These are phyloP conservation scores for Muricea muricata DNA, from an alignment of 92 coral and sea anemone species.

Conservation along the genomic window DNA sequence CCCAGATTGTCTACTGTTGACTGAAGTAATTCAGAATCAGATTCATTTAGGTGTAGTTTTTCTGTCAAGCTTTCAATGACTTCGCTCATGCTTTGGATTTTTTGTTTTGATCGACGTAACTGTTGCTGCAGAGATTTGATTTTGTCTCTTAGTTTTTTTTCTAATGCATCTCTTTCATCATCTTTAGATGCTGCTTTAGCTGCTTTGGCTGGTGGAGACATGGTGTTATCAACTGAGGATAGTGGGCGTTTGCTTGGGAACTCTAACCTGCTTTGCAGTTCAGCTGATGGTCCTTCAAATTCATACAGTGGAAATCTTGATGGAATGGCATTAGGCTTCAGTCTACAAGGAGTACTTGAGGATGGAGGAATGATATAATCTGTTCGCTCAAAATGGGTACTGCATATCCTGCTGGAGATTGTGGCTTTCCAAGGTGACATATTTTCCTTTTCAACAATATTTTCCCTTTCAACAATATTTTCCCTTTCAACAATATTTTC, in stretches of 20 bases:
- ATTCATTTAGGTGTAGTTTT: no score
- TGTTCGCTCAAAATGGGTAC: background rate
- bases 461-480: background rate
- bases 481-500: background rate
- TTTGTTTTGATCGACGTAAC: background rate
- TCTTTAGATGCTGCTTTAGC: background rate
- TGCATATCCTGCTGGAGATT: background rate
- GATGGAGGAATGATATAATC: conserved; percentile 9
- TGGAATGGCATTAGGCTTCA: no score
- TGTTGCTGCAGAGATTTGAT: background rate
- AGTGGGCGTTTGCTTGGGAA: no score
- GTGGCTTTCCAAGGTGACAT: no score
- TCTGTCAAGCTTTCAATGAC: background rate
- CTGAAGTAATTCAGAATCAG: no score
- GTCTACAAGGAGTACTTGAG: background rate
- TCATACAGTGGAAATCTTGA: no score
- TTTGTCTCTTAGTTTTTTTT: background rate
- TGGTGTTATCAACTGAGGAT: no score
- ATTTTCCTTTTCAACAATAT: no score
- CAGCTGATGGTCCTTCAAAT: background rate
- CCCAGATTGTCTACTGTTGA: no score
- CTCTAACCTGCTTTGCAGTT: background rate
- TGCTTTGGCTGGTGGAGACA: background rate
- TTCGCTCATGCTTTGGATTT: background rate
- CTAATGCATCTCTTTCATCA: background rate